Percentiles rank a stretch among this genome's conserved stretches.
Evolutionary conservation across 2,797 vertebrate species (phyloP).

Genomic region (Clamator glandarius): DNA sequence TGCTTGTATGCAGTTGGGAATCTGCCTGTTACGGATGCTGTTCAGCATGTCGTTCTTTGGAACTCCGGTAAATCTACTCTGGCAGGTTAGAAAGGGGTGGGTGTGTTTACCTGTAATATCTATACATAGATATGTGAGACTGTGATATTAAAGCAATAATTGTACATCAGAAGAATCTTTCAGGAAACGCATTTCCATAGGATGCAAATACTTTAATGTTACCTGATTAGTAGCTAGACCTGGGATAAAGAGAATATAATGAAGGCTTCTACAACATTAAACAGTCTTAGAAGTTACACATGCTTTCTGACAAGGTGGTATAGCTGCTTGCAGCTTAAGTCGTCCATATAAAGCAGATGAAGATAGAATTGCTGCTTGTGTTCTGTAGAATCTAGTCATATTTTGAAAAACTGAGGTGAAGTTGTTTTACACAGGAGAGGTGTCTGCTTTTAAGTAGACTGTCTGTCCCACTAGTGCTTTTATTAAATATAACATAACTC

Average conservation of each 20-base stretch:
- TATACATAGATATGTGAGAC: background rate
- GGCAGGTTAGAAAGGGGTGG: background rate
- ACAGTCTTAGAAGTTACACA: background rate
- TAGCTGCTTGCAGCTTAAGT: background rate
- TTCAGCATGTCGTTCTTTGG: background rate
- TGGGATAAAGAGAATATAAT: background rate
- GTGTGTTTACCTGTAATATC: background rate
- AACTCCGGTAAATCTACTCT: background rate
- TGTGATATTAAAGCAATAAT: background rate
- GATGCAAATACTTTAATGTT: background rate
- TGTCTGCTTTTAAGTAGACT: background rate
- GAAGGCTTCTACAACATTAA: background rate
- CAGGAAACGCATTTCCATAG: background rate
- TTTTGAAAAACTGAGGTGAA: background rate
- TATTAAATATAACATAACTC: background rate
- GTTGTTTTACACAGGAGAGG: background rate
- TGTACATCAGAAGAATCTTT: background rate
- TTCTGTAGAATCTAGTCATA: background rate
- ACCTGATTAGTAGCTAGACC: background rate
- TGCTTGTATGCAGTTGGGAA: fast-evolving
- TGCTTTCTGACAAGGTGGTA: background rate
- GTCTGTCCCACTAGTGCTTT: background rate
- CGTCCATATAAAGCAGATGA: background rate
- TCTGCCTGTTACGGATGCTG: fast-evolving
- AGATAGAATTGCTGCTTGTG: background rate